Percentiles rank a stretch among this genome's conserved stretches.
Evolutionary conservation across 2,113 vertebrate species (phyloP).

Genomic region (Callithrix jacchus): DNA sequence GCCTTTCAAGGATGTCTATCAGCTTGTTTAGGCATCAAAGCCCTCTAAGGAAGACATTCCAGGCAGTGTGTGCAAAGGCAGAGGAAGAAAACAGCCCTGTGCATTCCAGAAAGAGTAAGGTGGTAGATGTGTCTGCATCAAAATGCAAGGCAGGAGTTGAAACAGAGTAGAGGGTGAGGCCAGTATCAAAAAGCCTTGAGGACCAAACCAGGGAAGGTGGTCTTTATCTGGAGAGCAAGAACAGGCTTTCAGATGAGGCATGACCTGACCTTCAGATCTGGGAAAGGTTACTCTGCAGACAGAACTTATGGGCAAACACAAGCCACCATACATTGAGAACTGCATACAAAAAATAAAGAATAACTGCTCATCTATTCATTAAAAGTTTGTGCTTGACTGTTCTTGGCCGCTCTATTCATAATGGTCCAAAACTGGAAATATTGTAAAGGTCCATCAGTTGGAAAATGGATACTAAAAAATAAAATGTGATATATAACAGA

Average conservation of each 20-base stretch:
- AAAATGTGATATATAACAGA: background rate
- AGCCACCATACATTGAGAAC: background rate
- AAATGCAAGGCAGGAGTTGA: background rate
- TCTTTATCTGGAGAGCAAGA: background rate
- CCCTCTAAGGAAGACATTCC: background rate
- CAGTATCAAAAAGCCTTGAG: background rate
- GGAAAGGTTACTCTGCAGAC: background rate
- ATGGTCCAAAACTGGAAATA: background rate
- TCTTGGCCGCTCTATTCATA: background rate
- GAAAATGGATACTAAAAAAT: background rate
- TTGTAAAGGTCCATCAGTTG: background rate
- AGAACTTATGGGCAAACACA: background rate
- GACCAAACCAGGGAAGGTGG: background rate
- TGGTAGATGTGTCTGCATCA: background rate
- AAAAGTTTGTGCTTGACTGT: background rate
- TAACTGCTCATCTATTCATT: background rate
- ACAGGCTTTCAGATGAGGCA: background rate
- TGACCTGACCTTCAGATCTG: background rate
- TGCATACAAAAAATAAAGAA: background rate
- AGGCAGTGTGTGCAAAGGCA: background rate
- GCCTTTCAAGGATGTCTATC: background rate
- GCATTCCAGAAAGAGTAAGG: background rate
- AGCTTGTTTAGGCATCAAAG: background rate
- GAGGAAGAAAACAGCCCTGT: background rate
- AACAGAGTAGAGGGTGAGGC: background rate